These are phyloP conservation scores for Lampris megalopsis DNA, from an alignment of 2,113 vertebrate genomes.

Conservation along the genomic window DNA sequence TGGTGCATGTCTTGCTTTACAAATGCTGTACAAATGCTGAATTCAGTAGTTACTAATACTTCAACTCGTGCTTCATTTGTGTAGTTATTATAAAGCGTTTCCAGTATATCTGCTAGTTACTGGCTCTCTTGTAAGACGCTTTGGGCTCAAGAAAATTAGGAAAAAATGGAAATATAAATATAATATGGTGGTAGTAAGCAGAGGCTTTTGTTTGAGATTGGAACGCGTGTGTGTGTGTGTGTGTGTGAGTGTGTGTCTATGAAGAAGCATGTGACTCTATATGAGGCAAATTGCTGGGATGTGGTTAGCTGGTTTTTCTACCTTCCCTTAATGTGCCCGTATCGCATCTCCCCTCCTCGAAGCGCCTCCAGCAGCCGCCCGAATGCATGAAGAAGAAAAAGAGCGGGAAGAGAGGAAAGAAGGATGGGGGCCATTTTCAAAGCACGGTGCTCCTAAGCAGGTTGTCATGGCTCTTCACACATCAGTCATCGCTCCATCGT, in stretches of 20 bases:
- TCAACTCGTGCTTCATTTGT: too few relatives aligned
- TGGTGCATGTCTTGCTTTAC: too few relatives aligned
- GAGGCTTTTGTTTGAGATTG: not conserved
- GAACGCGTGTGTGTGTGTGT: not conserved
- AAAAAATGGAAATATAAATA: too few relatives aligned
- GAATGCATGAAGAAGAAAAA: conserved; percentile 13
- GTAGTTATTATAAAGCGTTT: too few relatives aligned
- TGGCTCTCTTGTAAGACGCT: too few relatives aligned
- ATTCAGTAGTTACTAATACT: too few relatives aligned
- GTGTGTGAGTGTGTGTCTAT: conserved; percentile 16
- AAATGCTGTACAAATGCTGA: too few relatives aligned
- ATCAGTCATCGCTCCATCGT: too few relatives aligned
- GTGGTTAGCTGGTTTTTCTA: conserved; percentile 67
- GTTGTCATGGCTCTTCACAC: not conserved
- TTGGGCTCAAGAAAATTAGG: too few relatives aligned
- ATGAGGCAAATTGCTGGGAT: conserved; percentile 49
- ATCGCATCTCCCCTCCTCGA: conserved; percentile 43
- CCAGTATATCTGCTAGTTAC: too few relatives aligned
- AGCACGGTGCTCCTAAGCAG: not conserved
- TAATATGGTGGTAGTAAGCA: too few relatives aligned
- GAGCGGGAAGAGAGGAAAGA: conserved; percentile 29
- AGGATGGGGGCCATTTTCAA: conserved; percentile 13
- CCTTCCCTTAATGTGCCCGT: conserved; percentile 54
- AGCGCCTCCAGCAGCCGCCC: conserved; percentile 62
- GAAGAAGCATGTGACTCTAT: not conserved